Conservation (phyloP, 2,113 vertebrate genomes). For the Cottus gobio region DNA sequence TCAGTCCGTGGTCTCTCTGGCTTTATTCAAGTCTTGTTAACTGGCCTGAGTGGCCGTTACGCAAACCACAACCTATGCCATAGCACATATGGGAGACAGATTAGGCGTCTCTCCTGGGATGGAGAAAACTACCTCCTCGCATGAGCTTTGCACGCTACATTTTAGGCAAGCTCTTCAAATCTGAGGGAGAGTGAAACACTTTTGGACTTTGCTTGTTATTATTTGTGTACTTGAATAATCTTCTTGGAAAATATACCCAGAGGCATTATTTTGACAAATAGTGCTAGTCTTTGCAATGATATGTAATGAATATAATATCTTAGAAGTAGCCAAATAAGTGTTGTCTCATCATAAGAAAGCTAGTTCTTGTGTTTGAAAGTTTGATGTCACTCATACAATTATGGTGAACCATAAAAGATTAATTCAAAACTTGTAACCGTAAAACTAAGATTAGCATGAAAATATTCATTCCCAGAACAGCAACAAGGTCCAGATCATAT, state of each 20-base stretch:
- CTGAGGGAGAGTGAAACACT: slow-evolving; percentile 36
- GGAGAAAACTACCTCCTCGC: slow-evolving; percentile 58
- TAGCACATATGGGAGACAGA: slow-evolving; percentile 73
- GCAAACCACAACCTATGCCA: slow-evolving; percentile 70
- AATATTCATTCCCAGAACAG: neutral
- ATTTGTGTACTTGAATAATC: neutral
- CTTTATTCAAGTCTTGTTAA: slow-evolving; percentile 72
- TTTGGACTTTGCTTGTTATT: neutral
- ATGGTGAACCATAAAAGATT: neutral
- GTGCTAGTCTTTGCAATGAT: neutral
- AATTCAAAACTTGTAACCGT: neutral
- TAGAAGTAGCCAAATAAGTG: neutral
- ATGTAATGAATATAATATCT: neutral
- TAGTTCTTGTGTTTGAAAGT: neutral
- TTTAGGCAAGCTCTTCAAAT: slow-evolving; percentile 56
- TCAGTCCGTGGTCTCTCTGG: slow-evolving; percentile 65
- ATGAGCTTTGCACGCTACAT: slow-evolving; percentile 74
- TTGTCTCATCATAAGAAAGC: neutral
- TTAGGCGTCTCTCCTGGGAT: slow-evolving; percentile 64
- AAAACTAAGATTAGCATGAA: neutral
- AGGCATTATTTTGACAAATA: neutral
- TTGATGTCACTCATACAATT: neutral
- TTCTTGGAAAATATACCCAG: neutral
- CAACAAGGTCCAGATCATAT: neutral
- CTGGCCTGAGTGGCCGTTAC: slow-evolving; percentile 76